These are phyloP conservation scores for Lepetodrilus schrolli DNA, from an alignment of 2,888 invertebrate species.

Conservation along the genomic window DNA sequence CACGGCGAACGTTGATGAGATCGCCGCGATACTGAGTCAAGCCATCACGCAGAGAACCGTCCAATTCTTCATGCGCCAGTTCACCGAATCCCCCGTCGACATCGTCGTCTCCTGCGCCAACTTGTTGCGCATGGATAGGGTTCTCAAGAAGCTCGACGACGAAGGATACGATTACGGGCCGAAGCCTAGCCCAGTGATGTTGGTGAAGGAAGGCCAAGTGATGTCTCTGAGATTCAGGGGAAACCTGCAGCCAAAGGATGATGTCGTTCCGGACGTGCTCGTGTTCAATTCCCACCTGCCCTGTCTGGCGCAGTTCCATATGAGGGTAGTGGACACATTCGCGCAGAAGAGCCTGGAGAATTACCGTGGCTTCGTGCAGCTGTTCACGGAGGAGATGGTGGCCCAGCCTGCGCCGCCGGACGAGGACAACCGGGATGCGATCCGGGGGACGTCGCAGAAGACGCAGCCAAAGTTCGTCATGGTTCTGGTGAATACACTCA, in stretches of 20 bases:
- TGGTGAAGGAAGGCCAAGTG: conserved; percentile 67
- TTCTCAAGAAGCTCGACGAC: conserved; percentile 52
- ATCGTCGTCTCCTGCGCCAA: conserved; percentile 53
- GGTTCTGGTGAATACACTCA: conserved; percentile 53
- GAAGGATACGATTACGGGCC: conserved; percentile 67
- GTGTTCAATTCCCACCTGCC: conserved; percentile 65
- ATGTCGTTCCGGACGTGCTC: conserved; percentile 42
- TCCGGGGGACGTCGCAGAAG: conserved; percentile 33
- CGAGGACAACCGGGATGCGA: conserved; percentile 35
- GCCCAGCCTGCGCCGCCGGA: conserved; percentile 37
- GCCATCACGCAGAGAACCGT: conserved; percentile 51
- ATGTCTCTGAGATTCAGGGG: conserved; percentile 67
- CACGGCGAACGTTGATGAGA: conserved; percentile 47
- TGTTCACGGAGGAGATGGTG: conserved; percentile 57
- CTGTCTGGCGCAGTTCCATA: conserved; percentile 52
- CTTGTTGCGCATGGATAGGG: conserved; percentile 51
- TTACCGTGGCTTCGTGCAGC: conserved; percentile 69
- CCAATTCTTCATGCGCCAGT: conserved; percentile 64
- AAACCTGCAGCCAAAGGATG: conserved; percentile 51
- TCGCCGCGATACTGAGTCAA: conserved; percentile 53
- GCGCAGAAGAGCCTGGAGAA: conserved; percentile 69
- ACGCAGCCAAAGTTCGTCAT: conserved; percentile 42
- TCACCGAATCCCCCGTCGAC: conserved; percentile 50
- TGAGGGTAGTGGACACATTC: conserved; percentile 64
- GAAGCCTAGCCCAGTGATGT: conserved; percentile 54